These are phyloP conservation scores for Harpagoxenus sublaevis DNA, from an alignment of 2,888 invertebrate species.

Conservation along the genomic window DNA sequence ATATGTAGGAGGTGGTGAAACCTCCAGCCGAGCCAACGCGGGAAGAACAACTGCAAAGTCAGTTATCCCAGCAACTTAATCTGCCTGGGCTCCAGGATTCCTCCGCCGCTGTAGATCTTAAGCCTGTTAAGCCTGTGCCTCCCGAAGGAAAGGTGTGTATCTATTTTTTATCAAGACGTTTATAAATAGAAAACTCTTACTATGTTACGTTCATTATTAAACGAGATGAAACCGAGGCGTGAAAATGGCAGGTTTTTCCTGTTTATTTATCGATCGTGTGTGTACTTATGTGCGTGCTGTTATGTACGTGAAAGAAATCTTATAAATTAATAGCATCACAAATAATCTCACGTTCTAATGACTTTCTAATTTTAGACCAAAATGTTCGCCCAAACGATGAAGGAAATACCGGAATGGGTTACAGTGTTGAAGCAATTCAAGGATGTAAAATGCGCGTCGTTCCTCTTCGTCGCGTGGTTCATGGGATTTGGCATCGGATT, in stretches of 20 bases:
- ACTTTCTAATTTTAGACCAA: constrained; percentile 88
- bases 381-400: constrained; percentile 96
- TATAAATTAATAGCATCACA: neutral
- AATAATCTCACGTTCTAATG: neutral
- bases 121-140: constrained; percentile 84
- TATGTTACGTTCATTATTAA: constrained; percentile 8
- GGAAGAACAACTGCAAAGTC: constrained; percentile 94
- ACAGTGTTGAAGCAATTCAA: constrained; percentile 96
- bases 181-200: constrained; percentile 18
- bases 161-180: neutral
- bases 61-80: constrained; percentile 93
- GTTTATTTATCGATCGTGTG: neutral
- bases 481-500: constrained; percentile 99
- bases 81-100: constrained; percentile 92
- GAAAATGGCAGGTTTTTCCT: neutral
- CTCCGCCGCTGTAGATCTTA: constrained; percentile 86
- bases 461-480: constrained; percentile 98
- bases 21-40: constrained; percentile 87
- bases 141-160: constrained; percentile 87
- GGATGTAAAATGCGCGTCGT: constrained; percentile 95
- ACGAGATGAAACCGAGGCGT: neutral
- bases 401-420: constrained; percentile 97
- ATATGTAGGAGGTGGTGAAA: constrained; percentile 82
- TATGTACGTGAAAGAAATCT: neutral
- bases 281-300: neutral